Evolutionary conservation across 2,888 invertebrate species (phyloP), one percentile per base, ranked within the genome.

Genomic region (Melipona beecheii): DNA sequence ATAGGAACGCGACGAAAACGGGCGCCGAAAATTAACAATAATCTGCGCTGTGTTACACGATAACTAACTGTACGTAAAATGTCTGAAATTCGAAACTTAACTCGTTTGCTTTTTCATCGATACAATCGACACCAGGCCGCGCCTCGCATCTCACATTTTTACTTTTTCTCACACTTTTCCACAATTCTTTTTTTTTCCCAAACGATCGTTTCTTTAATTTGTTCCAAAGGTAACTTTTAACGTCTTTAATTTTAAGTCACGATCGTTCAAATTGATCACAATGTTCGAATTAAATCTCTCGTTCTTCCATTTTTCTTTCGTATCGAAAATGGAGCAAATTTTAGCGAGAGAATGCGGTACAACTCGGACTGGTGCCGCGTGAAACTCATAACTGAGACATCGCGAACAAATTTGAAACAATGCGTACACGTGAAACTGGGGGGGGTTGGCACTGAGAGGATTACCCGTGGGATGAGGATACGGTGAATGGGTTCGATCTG

Each of bases 331-430:
- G 4, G 0, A 21, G 24, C n/a, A 50, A 21, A 27, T 56, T 19
- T n/a, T 6, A 6, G 1, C 13, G 31, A 3, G 43, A 24, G 9
- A 24, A 11, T 3, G 13, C 5, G n/a, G 31, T 11, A 5, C 4
- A 24, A 4, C 4, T 62, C 13, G 70, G 78, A 19, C 72, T 68
- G 84, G 19, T 75, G 73, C 65, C 69, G 50, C 64, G 56, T 54
- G 82, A 66, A 79, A 81, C 69, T 66, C 83, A 74, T 77, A 87
- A 87, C 79, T 76, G 75, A 87, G 80, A 85, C 24, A 75, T 92
- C 91, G 92, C 93, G 93, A 93, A 93, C 92, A 90, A 92, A 94
- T 92, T 92, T 92, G 92, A 93, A 92, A 94, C 92, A 94, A 94
- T 93, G 93, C 92, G 92, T 94, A 91, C 87, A 91, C 92, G 92